Conservation (phyloP, 2,797 vertebrate genomes). For the Thamnophis elegans region DNA sequence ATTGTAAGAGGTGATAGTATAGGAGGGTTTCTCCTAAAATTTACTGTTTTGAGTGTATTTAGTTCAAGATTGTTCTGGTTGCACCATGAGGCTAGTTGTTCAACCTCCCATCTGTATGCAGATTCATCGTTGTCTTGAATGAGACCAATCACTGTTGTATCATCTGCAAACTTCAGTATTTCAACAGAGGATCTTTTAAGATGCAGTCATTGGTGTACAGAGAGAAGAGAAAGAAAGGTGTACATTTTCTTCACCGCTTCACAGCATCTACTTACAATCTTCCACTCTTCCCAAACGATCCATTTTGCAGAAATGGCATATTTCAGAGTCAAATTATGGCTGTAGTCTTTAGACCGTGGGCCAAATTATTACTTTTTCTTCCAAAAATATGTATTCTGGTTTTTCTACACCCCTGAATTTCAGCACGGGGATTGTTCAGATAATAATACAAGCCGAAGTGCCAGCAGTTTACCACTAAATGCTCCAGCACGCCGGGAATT, state of each 20-base stretch:
- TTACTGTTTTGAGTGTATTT: too few species aligned
- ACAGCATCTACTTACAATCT: background rate
- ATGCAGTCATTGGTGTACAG: too few species aligned
- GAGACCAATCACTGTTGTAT: too few species aligned
- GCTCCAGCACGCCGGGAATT: background rate
- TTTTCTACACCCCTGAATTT: background rate
- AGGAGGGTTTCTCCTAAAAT: too few species aligned
- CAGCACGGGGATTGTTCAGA: background rate
- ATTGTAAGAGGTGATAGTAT: too few species aligned
- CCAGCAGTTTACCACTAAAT: slow-evolving; percentile 7
- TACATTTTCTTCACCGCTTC: background rate
- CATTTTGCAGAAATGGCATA: background rate
- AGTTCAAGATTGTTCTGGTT: too few species aligned
- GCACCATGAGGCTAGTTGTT: too few species aligned
- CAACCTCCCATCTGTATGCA: too few species aligned
- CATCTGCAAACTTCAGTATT: too few species aligned
- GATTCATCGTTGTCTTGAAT: too few species aligned
- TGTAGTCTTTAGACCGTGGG: background rate
- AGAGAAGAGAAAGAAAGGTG: background rate
- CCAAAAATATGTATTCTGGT: background rate
- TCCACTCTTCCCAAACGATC: background rate
- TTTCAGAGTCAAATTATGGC: background rate
- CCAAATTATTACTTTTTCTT: background rate
- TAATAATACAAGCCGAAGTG: background rate
- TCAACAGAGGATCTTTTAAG: too few species aligned